Evolutionary conservation across 2,888 invertebrate species (phyloP), one percentile per base, ranked within the genome.

Genomic region (Leistus spinibarbis): DNA sequence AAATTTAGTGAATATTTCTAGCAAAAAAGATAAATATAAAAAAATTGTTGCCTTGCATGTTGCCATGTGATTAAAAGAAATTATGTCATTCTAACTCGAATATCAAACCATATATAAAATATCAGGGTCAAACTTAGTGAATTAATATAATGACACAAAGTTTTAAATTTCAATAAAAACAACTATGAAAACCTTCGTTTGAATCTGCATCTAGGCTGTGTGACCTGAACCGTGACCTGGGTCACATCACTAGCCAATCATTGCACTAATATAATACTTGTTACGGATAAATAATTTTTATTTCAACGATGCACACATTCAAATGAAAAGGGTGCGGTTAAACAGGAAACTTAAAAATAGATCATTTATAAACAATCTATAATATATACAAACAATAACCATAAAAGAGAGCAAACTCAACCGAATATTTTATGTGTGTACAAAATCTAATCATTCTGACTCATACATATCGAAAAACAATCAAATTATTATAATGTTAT

Each of bases 161-260:
- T 40, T 5, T 40, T 40, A 10, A 5, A 40, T 40, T 40, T 40
- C 40, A 40, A 40, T 40, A 40, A 40, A 40, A 40, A 40, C 40
- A 40, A 40, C 40, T 40, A 40, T 40, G 40, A 40, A 13, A 40
- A 40, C 40, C 40, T 40, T 40, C 40, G 40, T 40, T 40, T 40
- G 40, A 40, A 40, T 40, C 20, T 63, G n/a, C 22, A 63, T 63
- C 63, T 22, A 64, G 71, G 71, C 19, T 53, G 71, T 53, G 71
- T 16, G 70, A 64, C 56, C 64, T 71, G 71, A 56, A 65, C 71
- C 73, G 67, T 67, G 73, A 66, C 66, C 73, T 73, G 67, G 73
- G 73, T 67, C 73, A 73, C 73, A 20, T 67, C 24, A 56, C 54
- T 53, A 71, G 22, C 57, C 60, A 66, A 66, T 53, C 17, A 40